phyloP scores from a whole-genome alignment of 37 sponge, comb jelly and placozoan species.

The Sycon ciliatum region DNA sequence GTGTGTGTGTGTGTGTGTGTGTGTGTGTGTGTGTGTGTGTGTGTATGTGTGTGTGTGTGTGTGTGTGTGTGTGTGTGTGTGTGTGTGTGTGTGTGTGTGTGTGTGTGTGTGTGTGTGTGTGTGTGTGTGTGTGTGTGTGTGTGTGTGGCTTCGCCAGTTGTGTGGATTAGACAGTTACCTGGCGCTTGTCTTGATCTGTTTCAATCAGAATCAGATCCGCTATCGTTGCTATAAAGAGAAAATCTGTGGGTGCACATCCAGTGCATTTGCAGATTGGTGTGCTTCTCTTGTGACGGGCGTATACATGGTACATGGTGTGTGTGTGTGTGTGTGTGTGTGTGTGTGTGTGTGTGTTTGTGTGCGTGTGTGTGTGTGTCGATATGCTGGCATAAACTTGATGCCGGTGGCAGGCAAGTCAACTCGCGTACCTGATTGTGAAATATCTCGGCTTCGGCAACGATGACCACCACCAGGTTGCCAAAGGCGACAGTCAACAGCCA shows the following conservation, averaged over 20 bases:
- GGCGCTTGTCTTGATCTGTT: too few species aligned
- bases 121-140: too few species aligned
- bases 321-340: neutral
- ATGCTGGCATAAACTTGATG: neutral
- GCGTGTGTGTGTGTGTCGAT: neutral
- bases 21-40: constrained; percentile 25
- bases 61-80: neutral
- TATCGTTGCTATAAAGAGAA: too few species aligned
- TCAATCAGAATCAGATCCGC: too few species aligned
- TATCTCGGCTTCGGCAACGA: constrained; percentile 64
- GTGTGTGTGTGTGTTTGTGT: neutral
- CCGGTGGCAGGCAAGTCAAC: neutral
- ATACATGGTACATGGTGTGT: too few species aligned
- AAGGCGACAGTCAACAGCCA: constrained; percentile 87
- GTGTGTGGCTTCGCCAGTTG: too few species aligned
- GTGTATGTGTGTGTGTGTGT: neutral
- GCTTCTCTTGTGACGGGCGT: too few species aligned
- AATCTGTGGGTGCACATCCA: too few species aligned
- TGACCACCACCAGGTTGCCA: constrained; percentile 88
- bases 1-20: neutral
- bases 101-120: neutral
- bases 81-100: constrained; percentile 8
- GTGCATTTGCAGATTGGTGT: too few species aligned
- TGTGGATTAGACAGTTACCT: too few species aligned
- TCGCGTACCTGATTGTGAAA: constrained; percentile 59